Percentiles rank a stretch among this genome's conserved stretches.
Conservation (phyloP, 1,140 invertebrate species). For the Drosophila busckii region DNA sequence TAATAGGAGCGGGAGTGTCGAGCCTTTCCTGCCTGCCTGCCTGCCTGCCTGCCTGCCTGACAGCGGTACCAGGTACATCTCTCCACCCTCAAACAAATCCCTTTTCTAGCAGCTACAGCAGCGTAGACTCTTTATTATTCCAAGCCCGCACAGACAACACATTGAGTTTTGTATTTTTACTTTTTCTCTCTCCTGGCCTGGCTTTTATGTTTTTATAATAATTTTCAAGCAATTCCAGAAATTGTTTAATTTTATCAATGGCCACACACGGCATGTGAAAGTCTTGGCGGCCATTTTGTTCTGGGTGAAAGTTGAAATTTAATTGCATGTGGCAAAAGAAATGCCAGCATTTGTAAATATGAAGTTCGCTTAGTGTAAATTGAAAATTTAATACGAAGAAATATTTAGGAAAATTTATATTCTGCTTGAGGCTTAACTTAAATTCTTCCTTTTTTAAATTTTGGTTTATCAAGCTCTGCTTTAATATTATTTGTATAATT, state of each 20-base stretch:
- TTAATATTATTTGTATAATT: too few species aligned
- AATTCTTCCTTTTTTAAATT: too few species aligned
- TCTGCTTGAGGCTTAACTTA: too few species aligned
- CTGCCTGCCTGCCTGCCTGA: neutral
- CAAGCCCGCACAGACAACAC: constrained; percentile 48
- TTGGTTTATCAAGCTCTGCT: too few species aligned
- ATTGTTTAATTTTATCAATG: constrained; percentile 58
- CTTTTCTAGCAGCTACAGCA: neutral
- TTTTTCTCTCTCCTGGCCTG: constrained; percentile 15
- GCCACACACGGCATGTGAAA: constrained; percentile 19
- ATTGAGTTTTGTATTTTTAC: constrained; percentile 22
- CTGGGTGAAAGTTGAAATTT: constrained; percentile 6
- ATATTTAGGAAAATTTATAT: too few species aligned
- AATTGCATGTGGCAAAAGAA: too few species aligned
- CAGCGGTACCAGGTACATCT: constrained; percentile 15
- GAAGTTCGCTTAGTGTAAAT: too few species aligned
- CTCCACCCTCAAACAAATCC: constrained; percentile 5
- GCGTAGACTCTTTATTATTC: constrained; percentile 54
- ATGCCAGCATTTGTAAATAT: too few species aligned
- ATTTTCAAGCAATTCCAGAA: constrained; percentile 45
- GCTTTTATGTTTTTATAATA: constrained; percentile 49
- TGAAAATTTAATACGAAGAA: too few species aligned
- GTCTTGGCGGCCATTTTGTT: constrained; percentile 37
- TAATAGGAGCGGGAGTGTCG: neutral
- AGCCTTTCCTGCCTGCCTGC: constrained; percentile 12